These are phyloP conservation scores for Coregonus sp. DNA, from an alignment of 2,797 vertebrate genomes.

Conservation along the genomic window DNA sequence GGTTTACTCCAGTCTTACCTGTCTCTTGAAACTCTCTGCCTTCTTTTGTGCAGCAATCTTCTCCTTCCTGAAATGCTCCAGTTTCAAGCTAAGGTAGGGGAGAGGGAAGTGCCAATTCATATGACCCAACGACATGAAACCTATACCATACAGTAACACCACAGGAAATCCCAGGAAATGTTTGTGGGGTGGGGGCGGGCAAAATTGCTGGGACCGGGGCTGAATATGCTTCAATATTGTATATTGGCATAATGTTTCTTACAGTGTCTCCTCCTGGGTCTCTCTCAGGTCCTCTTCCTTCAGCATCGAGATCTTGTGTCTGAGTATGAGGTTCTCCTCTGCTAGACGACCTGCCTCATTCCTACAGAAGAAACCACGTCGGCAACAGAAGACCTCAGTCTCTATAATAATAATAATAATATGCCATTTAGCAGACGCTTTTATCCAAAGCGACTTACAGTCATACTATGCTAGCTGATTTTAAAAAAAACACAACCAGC, in stretches of 20 bases:
- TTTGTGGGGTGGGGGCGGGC: too few relatives aligned
- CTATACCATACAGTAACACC: neutral
- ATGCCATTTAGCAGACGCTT: too few relatives aligned
- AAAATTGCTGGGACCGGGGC: too few relatives aligned
- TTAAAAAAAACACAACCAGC: neutral
- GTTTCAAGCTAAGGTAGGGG: conserved; percentile 75
- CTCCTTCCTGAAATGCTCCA: conserved; percentile 82
- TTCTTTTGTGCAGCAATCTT: conserved; percentile 80
- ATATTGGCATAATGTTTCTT: conserved; percentile 46
- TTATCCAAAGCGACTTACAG: too few relatives aligned
- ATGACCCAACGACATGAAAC: neutral
- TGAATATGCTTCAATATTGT: too few relatives aligned
- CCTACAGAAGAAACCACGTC: conserved; percentile 57
- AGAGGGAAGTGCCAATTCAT: neutral
- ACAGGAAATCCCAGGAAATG: too few relatives aligned
- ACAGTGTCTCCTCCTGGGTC: conserved; percentile 83
- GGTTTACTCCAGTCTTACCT: conserved; percentile 70
- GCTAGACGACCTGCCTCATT: conserved; percentile 82
- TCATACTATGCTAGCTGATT: neutral
- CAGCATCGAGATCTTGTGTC: conserved; percentile 75
- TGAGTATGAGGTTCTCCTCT: conserved; percentile 82
- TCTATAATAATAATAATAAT: too few relatives aligned
- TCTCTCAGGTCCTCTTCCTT: conserved; percentile 84
- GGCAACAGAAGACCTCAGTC: neutral
- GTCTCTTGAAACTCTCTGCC: conserved; percentile 81